phyloP scores from a whole-genome alignment of 2,797 vertebrate species.

The Rhabdomys pumilio region DNA sequence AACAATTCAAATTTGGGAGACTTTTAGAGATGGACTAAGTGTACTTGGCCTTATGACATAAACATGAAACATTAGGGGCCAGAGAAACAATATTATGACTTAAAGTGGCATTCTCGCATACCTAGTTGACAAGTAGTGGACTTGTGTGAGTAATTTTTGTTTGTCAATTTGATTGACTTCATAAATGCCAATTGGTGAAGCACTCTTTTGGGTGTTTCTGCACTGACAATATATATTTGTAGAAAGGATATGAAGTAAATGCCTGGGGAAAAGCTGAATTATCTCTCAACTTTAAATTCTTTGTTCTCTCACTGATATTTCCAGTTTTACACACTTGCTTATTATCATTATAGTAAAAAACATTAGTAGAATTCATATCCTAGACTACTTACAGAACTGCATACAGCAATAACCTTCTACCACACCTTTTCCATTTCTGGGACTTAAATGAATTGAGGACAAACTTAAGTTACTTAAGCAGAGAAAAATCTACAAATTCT shows the following conservation, averaged over 20 bases:
- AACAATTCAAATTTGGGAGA: neutral
- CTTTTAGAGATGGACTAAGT: neutral
- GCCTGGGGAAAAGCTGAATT: neutral
- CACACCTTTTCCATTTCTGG: neutral
- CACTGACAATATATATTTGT: neutral
- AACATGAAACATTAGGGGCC: neutral
- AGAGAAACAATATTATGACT: neutral
- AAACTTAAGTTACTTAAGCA: neutral
- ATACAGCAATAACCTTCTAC: neutral
- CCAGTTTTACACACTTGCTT: neutral
- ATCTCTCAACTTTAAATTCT: neutral
- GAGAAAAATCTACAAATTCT: conserved; percentile 21
- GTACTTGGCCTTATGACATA: neutral
- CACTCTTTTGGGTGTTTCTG: neutral
- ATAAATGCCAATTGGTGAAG: neutral
- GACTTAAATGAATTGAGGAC: neutral
- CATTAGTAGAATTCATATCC: neutral
- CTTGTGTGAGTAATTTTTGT: neutral
- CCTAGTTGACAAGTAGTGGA: neutral
- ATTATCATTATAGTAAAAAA: neutral
- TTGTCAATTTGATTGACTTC: neutral
- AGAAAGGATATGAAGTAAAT: neutral
- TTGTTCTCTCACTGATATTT: neutral
- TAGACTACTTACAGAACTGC: neutral
- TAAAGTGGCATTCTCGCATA: neutral